Evolutionary conservation across 1,140 invertebrate species (phyloP), one percentile per base, ranked within the genome.

Genomic region (Rhagoletis pomonella): DNA sequence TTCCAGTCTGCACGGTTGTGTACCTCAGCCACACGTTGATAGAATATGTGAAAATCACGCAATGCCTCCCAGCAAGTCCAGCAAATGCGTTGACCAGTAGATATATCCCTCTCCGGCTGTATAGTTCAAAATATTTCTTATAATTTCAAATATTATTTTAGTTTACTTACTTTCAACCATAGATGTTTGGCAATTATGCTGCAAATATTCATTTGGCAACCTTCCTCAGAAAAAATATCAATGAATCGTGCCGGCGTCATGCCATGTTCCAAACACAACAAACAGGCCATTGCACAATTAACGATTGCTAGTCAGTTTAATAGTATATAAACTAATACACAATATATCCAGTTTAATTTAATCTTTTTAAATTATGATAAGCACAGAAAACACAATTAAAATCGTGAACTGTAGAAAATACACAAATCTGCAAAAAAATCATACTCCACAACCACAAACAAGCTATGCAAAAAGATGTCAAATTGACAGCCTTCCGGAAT

Each of bases 11-110:
- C 44, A 19, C 90, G 77, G 17, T 47, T 90, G 12, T 92, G 91
- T 0, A 91, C 88, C 2, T 90, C 90, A 29, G 89, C 89, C 7
- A 92, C 90, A 77, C 91, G 90, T 50, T 92, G 89, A 87, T 92
- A 89, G 0, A 92, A 88, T 17, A 88, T 87, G 85, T 92, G 90
- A 39, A 92, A 92, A 12, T 91, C 89, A 17, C 87, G 89, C 4
- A 92, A 88, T 2, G 89, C 90, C 86, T 89, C 89, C 91, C 91
- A 92, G 85, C 91, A 92, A 1, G 88, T 88, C 0, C 88, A 65
- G 29, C 91, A 92, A 42, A 92, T 87, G 39, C 90, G 59, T 86
- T 85, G 89, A 86, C 65, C 84, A 19, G 77, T 19, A 14, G n/a
- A 58, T 50, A 58, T 19, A 59, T 88, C 73, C 29, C 77, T 85